These are phyloP conservation scores for Simalia tracyae DNA, from an alignment of 2,797 vertebrate genomes.

Conservation along the genomic window DNA sequence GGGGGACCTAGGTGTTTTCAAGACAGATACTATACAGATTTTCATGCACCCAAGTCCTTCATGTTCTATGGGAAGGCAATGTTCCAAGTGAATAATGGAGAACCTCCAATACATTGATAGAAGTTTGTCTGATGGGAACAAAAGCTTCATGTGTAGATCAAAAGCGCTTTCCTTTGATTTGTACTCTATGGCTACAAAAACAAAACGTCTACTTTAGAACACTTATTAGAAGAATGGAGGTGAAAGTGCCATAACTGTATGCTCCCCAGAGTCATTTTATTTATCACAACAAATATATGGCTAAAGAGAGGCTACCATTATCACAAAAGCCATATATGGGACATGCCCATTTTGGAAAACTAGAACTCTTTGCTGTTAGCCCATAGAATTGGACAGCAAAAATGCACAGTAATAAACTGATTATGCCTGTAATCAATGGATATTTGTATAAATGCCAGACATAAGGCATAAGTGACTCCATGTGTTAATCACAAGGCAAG, in stretches of 20 bases:
- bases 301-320: background rate
- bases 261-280: background rate
- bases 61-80: background rate
- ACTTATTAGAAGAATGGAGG: background rate
- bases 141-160: background rate
- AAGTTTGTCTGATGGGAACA: background rate
- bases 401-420: constrained; percentile 75
- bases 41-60: background rate
- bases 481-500: constrained; percentile 72
- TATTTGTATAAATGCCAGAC: constrained; percentile 68
- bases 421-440: constrained; percentile 76
- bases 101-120: background rate
- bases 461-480: constrained; percentile 65
- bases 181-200: background rate
- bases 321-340: background rate
- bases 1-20: background rate
- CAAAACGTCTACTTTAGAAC: background rate
- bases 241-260: background rate
- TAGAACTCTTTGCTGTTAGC: constrained; percentile 35
- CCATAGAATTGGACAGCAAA: constrained; percentile 68
- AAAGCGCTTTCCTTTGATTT: background rate
- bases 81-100: background rate
- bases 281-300: background rate
- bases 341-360: background rate
- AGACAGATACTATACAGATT: background rate